Base-by-base conservation (phyloP, 1,140 invertebrate genomes). In the Drosophila hydei region DNA sequence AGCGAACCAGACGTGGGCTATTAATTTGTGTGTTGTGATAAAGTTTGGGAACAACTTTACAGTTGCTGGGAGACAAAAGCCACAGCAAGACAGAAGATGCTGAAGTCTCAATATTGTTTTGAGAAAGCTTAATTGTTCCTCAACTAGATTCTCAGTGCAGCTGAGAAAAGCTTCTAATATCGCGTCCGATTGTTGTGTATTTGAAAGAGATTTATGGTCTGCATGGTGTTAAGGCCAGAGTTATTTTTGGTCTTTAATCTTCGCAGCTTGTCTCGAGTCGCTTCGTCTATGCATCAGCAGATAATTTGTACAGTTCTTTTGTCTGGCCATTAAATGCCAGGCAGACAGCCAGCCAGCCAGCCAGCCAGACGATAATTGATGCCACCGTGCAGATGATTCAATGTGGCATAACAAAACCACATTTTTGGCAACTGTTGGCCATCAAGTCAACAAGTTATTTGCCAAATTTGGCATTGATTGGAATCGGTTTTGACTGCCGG, bases 401-500 rank as follows among this genome's bases (percentile, higher is more conserved):
- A 59, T 47, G 11, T 51, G 50, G 50, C 50, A 59, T n/a, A 45
- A 50, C 27, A 47, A 33, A 38, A 18, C 50, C 8, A 48, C 16
- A 25, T 85, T 69, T 81, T 77, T 67, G 58, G 50, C 64, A 42
- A 60, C 33, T 54, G 52, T 36, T 65, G 56, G 48, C 63, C 65
- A 19, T 45, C 40, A 33, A 63, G 64, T 73, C 71, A 73, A 69
- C 71, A 73, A 73, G 71, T 73, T 62, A 69, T 68, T 42, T 42
- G 38, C 38, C 65, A 52, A 56, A 62, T 72, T 72, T 69, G 71
- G 71, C 71, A 73, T 73, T 67, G 77, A 85, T 85, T 67, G 50
- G 51, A 74, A 85, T 85, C 81, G 78, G 62, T 78, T 87, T 73
- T 87, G 81, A 87, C 83, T 75, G 77, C 62, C 71, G 59, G 61